These are phyloP conservation scores for Aricia agestis DNA, from an alignment of 1,140 invertebrate genomes.

Conservation along the genomic window DNA sequence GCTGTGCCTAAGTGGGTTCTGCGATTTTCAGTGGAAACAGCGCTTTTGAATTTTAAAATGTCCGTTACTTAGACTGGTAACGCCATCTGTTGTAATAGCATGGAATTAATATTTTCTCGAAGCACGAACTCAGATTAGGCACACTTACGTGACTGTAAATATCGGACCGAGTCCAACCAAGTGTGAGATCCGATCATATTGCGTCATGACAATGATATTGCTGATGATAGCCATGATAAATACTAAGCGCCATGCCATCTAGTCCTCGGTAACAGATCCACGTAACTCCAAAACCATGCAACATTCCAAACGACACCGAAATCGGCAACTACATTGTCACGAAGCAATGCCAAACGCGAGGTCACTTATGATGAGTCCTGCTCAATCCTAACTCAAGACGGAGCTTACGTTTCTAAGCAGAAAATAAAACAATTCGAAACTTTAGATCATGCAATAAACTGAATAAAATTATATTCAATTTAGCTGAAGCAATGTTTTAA, in stretches of 20 bases:
- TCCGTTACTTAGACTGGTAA: background rate
- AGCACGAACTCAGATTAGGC: background rate
- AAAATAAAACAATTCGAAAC: background rate
- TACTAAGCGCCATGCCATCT: conserved; percentile 68
- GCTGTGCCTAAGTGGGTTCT: background rate
- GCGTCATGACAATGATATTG: conserved; percentile 75
- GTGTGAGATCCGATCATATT: conserved; percentile 63
- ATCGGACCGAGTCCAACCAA: conserved; percentile 23
- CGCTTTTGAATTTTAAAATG: background rate
- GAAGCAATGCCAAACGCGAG: conserved; percentile 65
- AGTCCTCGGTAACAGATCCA: conserved; percentile 50
- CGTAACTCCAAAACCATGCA: conserved; percentile 65
- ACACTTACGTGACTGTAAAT: background rate
- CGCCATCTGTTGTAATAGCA: background rate
- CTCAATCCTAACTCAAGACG: conserved; percentile 9
- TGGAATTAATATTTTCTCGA: background rate
- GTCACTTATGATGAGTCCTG: conserved; percentile 50
- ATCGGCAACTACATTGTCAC: conserved; percentile 75
- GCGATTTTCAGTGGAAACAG: too few species aligned
- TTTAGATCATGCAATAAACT: background rate
- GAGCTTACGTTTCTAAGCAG: background rate
- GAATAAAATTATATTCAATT: background rate
- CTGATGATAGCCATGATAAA: conserved; percentile 71
- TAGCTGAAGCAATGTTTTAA: background rate
- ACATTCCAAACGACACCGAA: conserved; percentile 68